Conservation (phyloP, 1,140 invertebrate species). For the Hetaerina americana region DNA sequence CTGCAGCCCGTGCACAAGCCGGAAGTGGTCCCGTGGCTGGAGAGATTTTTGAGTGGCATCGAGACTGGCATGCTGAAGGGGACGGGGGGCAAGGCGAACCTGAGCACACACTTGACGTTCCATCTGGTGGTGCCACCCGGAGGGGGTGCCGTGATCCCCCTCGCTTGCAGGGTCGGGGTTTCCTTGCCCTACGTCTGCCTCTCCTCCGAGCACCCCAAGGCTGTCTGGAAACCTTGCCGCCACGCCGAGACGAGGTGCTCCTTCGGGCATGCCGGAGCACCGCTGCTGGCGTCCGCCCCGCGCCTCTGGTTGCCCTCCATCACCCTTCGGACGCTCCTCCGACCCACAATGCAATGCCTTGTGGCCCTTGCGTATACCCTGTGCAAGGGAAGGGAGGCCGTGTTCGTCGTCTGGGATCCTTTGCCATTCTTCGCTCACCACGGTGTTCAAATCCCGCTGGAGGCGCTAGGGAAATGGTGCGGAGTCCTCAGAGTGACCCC, state of each 20-base stretch:
- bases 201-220: conserved; percentile 45
- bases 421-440: conserved; percentile 71
- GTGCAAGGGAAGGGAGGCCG: conserved; percentile 55
- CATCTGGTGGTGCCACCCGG: conserved; percentile 43
- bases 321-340: conserved; percentile 32
- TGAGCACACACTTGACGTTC: conserved; percentile 64
- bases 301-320: conserved; percentile 38
- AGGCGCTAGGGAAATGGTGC: conserved; percentile 21
- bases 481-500: conserved; percentile 31
- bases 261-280: conserved; percentile 36
- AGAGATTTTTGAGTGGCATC: conserved; percentile 42
- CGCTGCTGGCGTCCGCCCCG: conserved; percentile 30
- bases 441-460: conserved; percentile 57
- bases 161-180: conserved; percentile 59
- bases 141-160: conserved; percentile 31
- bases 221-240: conserved; percentile 45
- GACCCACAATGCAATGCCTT: conserved; percentile 32
- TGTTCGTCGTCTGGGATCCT: conserved; percentile 70
- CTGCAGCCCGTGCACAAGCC: conserved; percentile 50
- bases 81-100: conserved; percentile 13
- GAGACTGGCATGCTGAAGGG: conserved; percentile 41
- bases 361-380: conserved; percentile 47
- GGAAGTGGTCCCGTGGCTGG: conserved; percentile 55
- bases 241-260: conserved; percentile 29
- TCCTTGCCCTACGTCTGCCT: conserved; percentile 64